Conservation (phyloP, 1,140 invertebrate genomes). For the Bombus waltoni region DNA sequence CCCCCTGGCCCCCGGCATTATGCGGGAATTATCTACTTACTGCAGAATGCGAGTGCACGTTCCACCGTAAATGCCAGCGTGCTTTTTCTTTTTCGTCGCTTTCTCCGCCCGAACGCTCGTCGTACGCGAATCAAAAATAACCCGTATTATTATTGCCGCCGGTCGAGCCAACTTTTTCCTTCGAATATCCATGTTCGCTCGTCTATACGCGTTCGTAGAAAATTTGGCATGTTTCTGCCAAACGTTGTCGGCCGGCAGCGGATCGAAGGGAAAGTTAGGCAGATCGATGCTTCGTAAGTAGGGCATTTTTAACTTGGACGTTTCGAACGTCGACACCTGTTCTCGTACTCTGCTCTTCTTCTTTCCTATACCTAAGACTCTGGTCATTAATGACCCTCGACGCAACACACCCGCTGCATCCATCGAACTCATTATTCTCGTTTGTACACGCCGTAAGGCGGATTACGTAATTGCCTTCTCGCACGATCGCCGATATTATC, state of each 20-base stretch:
- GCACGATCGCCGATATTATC: slow-evolving; percentile 35
- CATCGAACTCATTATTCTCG: not conserved
- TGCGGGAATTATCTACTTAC: slow-evolving; percentile 71
- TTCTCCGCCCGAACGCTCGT: slow-evolving; percentile 18
- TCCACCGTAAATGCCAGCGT: slow-evolving; percentile 26
- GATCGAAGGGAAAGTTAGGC: too few species aligned
- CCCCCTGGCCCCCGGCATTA: slow-evolving; percentile 29
- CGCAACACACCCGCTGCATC: not conserved
- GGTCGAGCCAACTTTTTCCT: too few species aligned
- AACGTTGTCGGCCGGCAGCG: too few species aligned
- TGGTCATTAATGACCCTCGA: too few species aligned
- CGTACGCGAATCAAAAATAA: slow-evolving; percentile 46
- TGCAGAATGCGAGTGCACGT: slow-evolving; percentile 63
- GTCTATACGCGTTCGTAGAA: not conserved
- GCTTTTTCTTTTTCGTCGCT: slow-evolving; percentile 56
- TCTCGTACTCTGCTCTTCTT: too few species aligned
- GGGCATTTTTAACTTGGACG: too few species aligned
- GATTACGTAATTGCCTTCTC: slow-evolving; percentile 20
- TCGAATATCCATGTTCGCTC: not conserved
- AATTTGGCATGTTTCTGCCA: not conserved
- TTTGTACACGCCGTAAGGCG: not conserved
- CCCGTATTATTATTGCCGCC: slow-evolving; percentile 6
- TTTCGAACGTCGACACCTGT: too few species aligned
- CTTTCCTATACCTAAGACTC: too few species aligned
- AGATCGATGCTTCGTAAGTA: too few species aligned